Base-by-base conservation (phyloP, 2,797 vertebrate species). In the Geotria australis region DNA sequence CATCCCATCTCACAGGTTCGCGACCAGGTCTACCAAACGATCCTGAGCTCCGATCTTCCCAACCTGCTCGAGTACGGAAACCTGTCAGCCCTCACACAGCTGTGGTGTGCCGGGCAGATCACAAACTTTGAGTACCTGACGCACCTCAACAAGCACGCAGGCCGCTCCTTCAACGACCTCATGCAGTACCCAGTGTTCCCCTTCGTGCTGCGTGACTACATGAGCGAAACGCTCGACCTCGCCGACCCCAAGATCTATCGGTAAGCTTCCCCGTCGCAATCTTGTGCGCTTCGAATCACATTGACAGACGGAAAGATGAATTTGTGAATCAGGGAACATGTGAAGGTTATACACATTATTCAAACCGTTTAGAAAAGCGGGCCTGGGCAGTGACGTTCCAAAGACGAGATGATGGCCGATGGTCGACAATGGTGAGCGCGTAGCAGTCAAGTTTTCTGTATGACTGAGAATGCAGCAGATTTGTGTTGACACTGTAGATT, bases 181-280 rank as follows among this genome's bases (percentile, higher is more conserved):
- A 98, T 98, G 91, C 91, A 98, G 65, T 98, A 98, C 66, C 91
- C 91, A 0, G 85, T 98, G 64, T 96, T 98, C 72, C 91, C 91
- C 9, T 98, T 98, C 59, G 85, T 96, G 62, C 76, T 96, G 63
- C 72, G 81, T 38, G 91, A 96, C 68, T 96, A 98, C 65, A 72
- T 66, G 63, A 95, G 63, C 59, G 89, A 95, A 70, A 83, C 77
- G 0, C 70, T 98, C 47, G 86, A 98, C 71, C 75, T 96, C 66
- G 77, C 70, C 56, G 86, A 89, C 38, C 62, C 75, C 1, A 65
- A 62, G 1, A 72, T 93, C 62, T 98, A 96, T 72, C 85, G 91
- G 91, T 77, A 70, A 69, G 14, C 55, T 59, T 13, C n/a, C 51
- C 51, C 15, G 15, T n/a, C 51, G 15, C 51, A 48, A 7, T 55